Conservation (phyloP, 2,797 vertebrate genomes). For the Halcyon chelicuti region DNA sequence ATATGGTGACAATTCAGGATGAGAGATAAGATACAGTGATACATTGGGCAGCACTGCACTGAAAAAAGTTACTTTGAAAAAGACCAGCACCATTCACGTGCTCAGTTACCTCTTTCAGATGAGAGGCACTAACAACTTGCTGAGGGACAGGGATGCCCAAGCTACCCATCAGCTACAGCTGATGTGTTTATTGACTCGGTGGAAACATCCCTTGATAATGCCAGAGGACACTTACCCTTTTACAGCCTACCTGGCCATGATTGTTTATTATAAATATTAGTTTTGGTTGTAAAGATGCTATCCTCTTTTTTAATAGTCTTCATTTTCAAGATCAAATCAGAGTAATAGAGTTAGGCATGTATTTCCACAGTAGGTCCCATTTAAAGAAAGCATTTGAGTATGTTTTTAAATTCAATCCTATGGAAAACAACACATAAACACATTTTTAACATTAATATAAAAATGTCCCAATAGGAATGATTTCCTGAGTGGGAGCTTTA, state of each 20-base stretch:
- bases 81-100: rapidly evolving
- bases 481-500: conserved; percentile 33
- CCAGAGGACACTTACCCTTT: neutral
- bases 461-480: neutral
- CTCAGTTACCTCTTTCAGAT: neutral
- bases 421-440: neutral
- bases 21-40: neutral
- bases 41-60: neutral
- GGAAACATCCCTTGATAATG: neutral
- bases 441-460: conserved; percentile 20
- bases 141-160: neutral
- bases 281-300: neutral
- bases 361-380: neutral
- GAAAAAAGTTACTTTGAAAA: neutral
- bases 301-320: neutral
- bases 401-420: neutral
- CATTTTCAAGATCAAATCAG: neutral
- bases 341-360: neutral
- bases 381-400: neutral
- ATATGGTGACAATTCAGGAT: neutral
- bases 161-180: neutral
- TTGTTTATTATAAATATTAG: neutral
- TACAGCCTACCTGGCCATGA: neutral
- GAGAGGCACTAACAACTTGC: neutral
- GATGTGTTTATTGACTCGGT: neutral